Evolutionary conservation across 2,113 vertebrate species (phyloP), one percentile per base, ranked within the genome.

Genomic region (Oxyura jamaicensis): DNA sequence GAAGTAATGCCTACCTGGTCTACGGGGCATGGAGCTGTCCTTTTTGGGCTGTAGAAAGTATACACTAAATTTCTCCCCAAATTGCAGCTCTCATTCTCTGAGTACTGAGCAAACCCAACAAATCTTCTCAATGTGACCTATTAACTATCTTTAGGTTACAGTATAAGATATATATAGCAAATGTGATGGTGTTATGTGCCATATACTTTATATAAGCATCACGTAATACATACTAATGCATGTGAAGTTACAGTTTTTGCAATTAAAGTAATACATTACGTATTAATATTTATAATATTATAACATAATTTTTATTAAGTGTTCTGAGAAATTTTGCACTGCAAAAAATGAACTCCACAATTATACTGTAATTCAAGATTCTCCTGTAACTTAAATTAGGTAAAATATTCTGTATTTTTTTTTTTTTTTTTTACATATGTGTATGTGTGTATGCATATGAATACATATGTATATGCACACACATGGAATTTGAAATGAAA

Each of bases 251-350:
- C 12, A n/a, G 2, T 50, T 75, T 91, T 78, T 75, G n/a, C 19
- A 72, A 50, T 92, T 77, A 72, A 72, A 76, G 22, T 6, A 28
- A n/a, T 42, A 62, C 12, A 73, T 86, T 60, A 31, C 35, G 13
- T 31, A 80, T 93, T 88, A 91, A 69, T 83, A 93, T 90, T 90
- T 82, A 75, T 88, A 62, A 68, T 52, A 28, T 69, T 93, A 33
- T 73, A 67, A 74, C 52, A 58, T 20, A 52, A 39, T 58, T 84
- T 73, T 67, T 74, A 66, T 29, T n/a, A 73, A 62, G 4, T 1
- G 0, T 65, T 79, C 39, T 81, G 48, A 79, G 62, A 82, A 89
- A 89, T 78, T 9, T 36, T 85, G 36, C 3, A 1, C 39, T 52
- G 58, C n/a, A 78, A 46, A 88, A 79, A 63, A 55, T 33, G 19